phyloP scores from a whole-genome alignment of 2,888 invertebrate genomes.

The Drosophila stalkeri region DNA sequence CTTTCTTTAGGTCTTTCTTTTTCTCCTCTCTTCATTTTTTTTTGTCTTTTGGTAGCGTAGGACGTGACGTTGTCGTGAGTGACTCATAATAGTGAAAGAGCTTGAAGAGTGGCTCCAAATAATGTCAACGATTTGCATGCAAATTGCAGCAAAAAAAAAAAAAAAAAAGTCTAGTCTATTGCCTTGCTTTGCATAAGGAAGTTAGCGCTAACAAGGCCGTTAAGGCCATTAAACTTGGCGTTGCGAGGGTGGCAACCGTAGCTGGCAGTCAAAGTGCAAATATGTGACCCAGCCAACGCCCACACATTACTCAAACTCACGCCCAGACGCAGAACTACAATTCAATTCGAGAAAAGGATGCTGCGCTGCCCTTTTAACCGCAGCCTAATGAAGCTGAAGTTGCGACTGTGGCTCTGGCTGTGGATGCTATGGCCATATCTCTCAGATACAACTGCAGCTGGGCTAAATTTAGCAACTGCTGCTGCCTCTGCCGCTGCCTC shows the following conservation, averaged over 20 bases:
- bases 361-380: constrained; percentile 63
- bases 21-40: too few relatives aligned
- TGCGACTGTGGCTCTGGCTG: constrained; percentile 3
- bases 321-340: constrained; percentile 61
- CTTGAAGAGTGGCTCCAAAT: constrained; percentile 40
- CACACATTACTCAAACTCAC: constrained; percentile 77
- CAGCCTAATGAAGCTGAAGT: constrained; percentile 72
- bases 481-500: constrained; percentile 29
- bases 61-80: constrained; percentile 65
- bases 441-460: constrained; percentile 10
- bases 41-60: constrained; percentile 47
- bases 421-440: constrained; percentile 8
- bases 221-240: constrained; percentile 61
- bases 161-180: too few relatives aligned
- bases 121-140: constrained; percentile 76
- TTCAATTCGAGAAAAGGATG: constrained; percentile 60
- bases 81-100: constrained; percentile 62
- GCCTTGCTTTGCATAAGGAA: constrained; percentile 58
- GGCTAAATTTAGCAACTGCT: constrained; percentile 68
- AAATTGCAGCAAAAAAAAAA: constrained; percentile 66
- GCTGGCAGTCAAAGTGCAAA: constrained; percentile 75
- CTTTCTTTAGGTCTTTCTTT: constrained; percentile 4
- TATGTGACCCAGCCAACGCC: constrained; percentile 65
- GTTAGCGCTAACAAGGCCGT: constrained; percentile 72
- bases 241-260: constrained; percentile 33